A percentile compares a stretch with the other conserved stretches of the same genome.
Conservation (phyloP, 1,140 invertebrate species). For the Cotesia glomerata region DNA sequence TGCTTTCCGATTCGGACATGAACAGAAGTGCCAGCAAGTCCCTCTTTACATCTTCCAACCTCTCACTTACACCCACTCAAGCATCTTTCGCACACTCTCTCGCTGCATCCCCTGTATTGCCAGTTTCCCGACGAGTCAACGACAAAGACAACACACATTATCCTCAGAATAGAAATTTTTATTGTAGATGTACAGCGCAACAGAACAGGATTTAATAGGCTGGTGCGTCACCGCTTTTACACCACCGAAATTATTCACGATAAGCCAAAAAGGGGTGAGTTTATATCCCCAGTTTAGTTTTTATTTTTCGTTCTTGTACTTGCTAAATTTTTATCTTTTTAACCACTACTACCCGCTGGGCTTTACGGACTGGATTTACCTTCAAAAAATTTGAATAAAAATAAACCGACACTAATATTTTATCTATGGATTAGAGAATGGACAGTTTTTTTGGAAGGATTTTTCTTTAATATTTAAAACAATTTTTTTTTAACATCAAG, state of each 20-base stretch:
- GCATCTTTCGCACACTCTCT: too few relatives aligned
- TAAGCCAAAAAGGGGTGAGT: conserved; percentile 15
- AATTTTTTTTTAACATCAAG: too few relatives aligned
- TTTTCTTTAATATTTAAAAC: too few relatives aligned
- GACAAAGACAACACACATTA: too few relatives aligned
- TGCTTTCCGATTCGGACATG: conserved; percentile 24
- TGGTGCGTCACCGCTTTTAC: conserved; percentile 11
- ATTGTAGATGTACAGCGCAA: background rate
- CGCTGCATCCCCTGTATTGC: background rate
- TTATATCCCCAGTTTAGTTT: background rate
- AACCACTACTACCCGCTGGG: background rate
- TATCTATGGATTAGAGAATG: too few relatives aligned
- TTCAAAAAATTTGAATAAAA: too few relatives aligned
- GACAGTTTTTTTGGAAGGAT: too few relatives aligned
- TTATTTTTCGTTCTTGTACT: background rate
- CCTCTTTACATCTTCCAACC: background rate
- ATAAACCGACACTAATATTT: too few relatives aligned
- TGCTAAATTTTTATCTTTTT: background rate
- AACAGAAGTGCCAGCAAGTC: conserved; percentile 18
- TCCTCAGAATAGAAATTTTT: too few relatives aligned
- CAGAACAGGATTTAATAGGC: conserved; percentile 21
- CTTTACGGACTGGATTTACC: too few relatives aligned
- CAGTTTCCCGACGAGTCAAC: background rate
- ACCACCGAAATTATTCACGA: conserved; percentile 19
- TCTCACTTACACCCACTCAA: too few relatives aligned